Evolutionary conservation across 2,113 vertebrate genomes (phyloP).

Genomic region (Lepus europaeus): DNA sequence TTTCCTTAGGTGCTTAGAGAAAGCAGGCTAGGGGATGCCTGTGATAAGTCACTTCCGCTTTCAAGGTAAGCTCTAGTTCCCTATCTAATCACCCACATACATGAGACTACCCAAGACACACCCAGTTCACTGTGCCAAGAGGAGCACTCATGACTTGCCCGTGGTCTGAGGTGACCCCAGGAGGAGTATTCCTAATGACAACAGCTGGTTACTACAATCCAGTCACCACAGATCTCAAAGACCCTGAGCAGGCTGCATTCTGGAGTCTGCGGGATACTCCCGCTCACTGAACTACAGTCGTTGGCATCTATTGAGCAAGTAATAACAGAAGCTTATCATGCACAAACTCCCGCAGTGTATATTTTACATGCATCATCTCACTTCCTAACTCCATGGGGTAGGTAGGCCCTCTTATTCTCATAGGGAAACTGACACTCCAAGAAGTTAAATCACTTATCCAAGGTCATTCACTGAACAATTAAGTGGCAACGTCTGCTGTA

Average conservation of each 20-base stretch:
- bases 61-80: not conserved
- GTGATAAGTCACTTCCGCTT: not conserved
- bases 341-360: not conserved
- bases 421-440: not conserved
- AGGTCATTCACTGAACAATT: not conserved
- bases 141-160: not conserved
- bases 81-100: not conserved
- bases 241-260: not conserved
- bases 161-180: not conserved
- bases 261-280: not conserved
- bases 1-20: not conserved
- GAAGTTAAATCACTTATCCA: conserved; percentile 39
- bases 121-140: not conserved
- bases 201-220: not conserved
- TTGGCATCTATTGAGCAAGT: not conserved
- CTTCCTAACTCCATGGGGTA: not conserved
- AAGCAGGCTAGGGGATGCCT: not conserved
- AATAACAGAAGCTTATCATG: not conserved
- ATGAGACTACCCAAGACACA: not conserved
- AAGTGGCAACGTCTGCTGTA: conserved; percentile 20
- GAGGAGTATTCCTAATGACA: not conserved
- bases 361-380: not conserved
- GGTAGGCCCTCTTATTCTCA: not conserved
- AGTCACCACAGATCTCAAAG: conserved; percentile 8
- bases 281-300: not conserved